Percentiles rank a stretch among this genome's conserved stretches.
These are phyloP conservation scores for Kradibia gibbosae DNA, from an alignment of 1,140 invertebrate species.

Conservation along the genomic window DNA sequence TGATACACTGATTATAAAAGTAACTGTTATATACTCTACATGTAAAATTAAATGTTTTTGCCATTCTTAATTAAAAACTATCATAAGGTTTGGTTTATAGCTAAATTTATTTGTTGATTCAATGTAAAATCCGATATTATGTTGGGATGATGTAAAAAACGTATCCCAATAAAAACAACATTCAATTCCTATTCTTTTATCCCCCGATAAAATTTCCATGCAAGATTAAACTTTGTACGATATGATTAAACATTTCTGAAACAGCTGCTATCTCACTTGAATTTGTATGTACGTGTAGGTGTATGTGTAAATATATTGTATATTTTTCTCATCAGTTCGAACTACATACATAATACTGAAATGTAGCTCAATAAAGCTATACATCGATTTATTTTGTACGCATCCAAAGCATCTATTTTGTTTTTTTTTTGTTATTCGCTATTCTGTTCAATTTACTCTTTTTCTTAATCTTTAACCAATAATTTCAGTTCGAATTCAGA, in stretches of 20 bases:
- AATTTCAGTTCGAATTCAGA: background rate
- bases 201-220: background rate
- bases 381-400: background rate
- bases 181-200: no score
- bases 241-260: background rate
- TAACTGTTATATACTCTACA: no score
- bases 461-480: constrained; percentile 59
- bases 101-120: no score
- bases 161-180: background rate
- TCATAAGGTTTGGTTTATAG: no score
- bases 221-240: background rate
- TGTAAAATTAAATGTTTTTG: no score
- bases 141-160: background rate
- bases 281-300: background rate
- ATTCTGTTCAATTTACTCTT: constrained; percentile 41
- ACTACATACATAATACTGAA: background rate
- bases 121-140: no score
- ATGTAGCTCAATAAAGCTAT: background rate
- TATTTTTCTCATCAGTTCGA: background rate
- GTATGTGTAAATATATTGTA: background rate
- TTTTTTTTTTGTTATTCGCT: no score
- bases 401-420: no score
- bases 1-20: no score
- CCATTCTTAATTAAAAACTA: no score
- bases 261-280: background rate